These are phyloP conservation scores for Callocephalon fimbriatum DNA, from an alignment of 2,113 vertebrate species.

Conservation along the genomic window DNA sequence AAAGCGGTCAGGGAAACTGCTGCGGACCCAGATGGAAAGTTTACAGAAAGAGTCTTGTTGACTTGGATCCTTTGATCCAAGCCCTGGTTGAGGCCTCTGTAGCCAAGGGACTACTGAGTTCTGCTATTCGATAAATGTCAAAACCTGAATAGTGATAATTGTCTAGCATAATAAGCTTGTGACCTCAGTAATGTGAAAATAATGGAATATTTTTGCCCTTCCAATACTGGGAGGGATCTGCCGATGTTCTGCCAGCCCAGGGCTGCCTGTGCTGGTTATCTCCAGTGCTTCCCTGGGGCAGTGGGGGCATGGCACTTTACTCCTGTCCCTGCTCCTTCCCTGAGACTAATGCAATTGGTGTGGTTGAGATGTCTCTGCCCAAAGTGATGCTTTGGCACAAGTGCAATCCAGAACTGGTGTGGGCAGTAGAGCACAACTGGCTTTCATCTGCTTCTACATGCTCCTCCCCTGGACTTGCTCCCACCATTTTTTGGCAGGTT, in stretches of 20 bases:
- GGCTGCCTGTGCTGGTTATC: neutral
- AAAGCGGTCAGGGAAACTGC: neutral
- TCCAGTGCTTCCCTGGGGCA: accelerated
- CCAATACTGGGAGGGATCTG: neutral
- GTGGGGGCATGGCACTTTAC: neutral
- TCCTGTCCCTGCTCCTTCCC: neutral
- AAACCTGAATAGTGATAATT: neutral
- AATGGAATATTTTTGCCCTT: neutral
- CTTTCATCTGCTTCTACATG: neutral
- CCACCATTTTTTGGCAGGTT: neutral
- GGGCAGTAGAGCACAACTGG: neutral
- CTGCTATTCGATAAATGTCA: neutral
- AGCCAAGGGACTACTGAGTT: neutral
- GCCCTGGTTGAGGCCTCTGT: neutral
- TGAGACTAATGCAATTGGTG: accelerated
- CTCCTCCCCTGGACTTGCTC: neutral
- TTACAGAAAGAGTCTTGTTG: neutral
- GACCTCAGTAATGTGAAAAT: neutral
- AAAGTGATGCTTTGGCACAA: neutral
- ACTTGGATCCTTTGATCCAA: neutral
- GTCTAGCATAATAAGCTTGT: neutral
- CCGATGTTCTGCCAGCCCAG: neutral
- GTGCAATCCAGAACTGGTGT: neutral
- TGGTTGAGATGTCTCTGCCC: neutral
- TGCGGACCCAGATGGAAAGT: neutral